These are phyloP conservation scores for Maccullochella peelii DNA, from an alignment of 2,113 vertebrate genomes.

Conservation along the genomic window DNA sequence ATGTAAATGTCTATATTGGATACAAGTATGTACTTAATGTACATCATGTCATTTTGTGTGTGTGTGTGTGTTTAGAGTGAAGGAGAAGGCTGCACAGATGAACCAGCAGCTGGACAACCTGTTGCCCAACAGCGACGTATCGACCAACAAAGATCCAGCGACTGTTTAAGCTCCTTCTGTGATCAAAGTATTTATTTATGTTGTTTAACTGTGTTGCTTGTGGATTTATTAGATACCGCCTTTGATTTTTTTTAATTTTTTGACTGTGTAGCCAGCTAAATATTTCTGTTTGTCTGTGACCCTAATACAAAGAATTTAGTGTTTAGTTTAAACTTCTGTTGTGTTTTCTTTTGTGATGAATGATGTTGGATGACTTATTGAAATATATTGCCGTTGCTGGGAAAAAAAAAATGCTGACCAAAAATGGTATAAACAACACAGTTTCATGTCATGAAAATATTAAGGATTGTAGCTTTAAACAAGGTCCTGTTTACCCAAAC, in stretches of 20 bases:
- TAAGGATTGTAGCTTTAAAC: too few species aligned
- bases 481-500: not conserved
- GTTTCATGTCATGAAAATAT: too few species aligned
- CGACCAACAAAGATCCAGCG: conserved; percentile 51
- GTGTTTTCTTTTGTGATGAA: not conserved
- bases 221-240: not conserved
- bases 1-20: not conserved
- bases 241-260: not conserved
- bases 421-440: not conserved
- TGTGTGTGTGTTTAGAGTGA: conserved; percentile 54
- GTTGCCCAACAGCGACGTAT: conserved; percentile 45
- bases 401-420: not conserved
- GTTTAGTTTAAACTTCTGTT: not conserved
- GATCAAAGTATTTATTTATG: conserved; percentile 50
- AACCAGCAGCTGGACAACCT: conserved; percentile 63
- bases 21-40: not conserved
- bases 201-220: conserved; percentile 12
- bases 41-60: not conserved
- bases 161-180: conserved; percentile 49
- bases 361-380: not conserved
- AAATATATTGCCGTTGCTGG: not conserved
- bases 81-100: conserved; percentile 1
- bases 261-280: not conserved
- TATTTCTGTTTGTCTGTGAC: not conserved
- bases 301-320: not conserved